Conservation (phyloP, 2,888 invertebrate genomes). For the Acrocyrtus sp. region DNA sequence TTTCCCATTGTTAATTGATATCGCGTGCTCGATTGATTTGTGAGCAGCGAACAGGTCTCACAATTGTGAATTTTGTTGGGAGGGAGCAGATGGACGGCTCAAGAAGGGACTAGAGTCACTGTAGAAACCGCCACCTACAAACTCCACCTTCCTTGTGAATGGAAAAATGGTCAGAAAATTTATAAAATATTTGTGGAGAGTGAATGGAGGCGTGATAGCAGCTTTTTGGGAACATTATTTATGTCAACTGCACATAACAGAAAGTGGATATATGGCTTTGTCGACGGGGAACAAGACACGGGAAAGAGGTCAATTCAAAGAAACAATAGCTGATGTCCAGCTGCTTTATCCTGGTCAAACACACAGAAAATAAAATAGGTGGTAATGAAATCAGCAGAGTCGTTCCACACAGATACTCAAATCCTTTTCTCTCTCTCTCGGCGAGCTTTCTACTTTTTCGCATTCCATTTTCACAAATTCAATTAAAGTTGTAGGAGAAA, state of each 20-base stretch:
- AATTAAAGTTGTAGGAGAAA: slow-evolving; percentile 26
- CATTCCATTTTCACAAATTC: too few relatives aligned
- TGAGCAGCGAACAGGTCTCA: slow-evolving; percentile 13
- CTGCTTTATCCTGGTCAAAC: slow-evolving; percentile 27
- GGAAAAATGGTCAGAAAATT: background rate
- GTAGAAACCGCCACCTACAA: background rate
- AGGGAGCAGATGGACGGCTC: slow-evolving; percentile 7
- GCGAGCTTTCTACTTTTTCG: background rate
- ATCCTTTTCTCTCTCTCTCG: background rate
- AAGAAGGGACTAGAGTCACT: background rate
- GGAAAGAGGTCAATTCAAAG: too few relatives aligned
- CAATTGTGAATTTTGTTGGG: background rate
- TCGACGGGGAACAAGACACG: too few relatives aligned
- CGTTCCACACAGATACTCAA: background rate
- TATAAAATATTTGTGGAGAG: background rate
- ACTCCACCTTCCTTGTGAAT: background rate
- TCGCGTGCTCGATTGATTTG: slow-evolving; percentile 37
- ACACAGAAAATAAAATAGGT: too few relatives aligned
- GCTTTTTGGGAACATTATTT: too few relatives aligned
- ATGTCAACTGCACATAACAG: too few relatives aligned
- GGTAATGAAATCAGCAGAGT: slow-evolving; percentile 6
- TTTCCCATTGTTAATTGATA: background rate
- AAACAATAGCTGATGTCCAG: slow-evolving; percentile 33
- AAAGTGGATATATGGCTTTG: too few relatives aligned
- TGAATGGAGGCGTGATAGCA: background rate